These are phyloP conservation scores for Tragelaphus eurycerus DNA, from an alignment of 2,797 vertebrate species.

Conservation along the genomic window DNA sequence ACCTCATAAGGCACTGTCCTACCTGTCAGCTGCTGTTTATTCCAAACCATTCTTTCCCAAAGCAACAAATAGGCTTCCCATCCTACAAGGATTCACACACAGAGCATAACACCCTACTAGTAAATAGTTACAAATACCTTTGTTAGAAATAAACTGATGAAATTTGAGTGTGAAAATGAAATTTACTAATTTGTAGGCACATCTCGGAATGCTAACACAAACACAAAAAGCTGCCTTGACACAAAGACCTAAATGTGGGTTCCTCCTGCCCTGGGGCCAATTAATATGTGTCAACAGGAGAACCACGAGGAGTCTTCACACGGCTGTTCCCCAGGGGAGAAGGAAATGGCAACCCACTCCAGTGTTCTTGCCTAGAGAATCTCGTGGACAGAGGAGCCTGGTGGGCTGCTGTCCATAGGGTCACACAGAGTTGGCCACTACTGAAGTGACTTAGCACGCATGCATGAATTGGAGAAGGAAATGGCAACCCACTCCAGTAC, in stretches of 20 bases:
- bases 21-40: not conserved
- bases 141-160: not conserved
- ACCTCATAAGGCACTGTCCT: not conserved
- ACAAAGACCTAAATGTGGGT: not conserved
- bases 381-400: not conserved
- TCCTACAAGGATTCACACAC: not conserved
- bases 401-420: not conserved
- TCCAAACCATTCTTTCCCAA: not conserved
- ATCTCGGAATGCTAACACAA: not conserved
- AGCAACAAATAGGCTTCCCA: not conserved
- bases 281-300: not conserved
- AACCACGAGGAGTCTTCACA: not conserved
- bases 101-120: not conserved
- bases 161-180: not conserved
- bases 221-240: not conserved
- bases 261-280: not conserved
- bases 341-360: not conserved
- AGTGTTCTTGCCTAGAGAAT: not conserved
- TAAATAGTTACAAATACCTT: not conserved
- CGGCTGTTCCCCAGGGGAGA: not conserved
- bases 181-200: not conserved
- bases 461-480: not conserved
- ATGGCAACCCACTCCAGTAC: not conserved
- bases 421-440: not conserved
- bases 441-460: not conserved